Base-by-base conservation (phyloP, 2,113 vertebrate species). In the Muntiacus reevesi region DNA sequence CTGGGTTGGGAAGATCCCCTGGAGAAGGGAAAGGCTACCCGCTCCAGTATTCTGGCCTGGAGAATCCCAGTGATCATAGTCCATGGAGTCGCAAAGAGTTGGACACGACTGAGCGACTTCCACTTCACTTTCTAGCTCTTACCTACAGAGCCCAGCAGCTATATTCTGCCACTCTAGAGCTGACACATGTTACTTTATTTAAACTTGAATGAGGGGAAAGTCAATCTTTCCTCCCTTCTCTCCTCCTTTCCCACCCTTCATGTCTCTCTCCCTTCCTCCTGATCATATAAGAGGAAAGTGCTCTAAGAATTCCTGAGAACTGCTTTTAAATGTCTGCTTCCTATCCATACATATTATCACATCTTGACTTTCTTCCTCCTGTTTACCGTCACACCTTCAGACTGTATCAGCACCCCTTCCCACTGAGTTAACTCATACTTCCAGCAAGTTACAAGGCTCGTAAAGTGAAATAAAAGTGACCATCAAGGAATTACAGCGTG, bases 51-150 rank as follows among this genome's bases (percentile, higher is more conserved):
- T 64, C 62, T 64, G 33, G 62, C 30, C 60, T 64, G 62, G 30
- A 64, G 62, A 33, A 33, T 64, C 15, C 62, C 62, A 17, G 16
- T 16, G 33, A 4, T 16, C 10, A n/a, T 17, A n/a, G 33, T 21
- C 64, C 2, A 0, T 23, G 36, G 5, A 5, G 67, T 40, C 1
- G 3, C n/a, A 23, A 1, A 71, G n/a, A 40, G 67, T 71, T 21
- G 5, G 67, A 71, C n/a, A 71, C 1, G n/a, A 23, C 10, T 40
- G n/a, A 40, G n/a, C 2, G 19, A 23, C 67, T 74, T 3, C 10
- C 19, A 11, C n/a, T 40, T 74, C n/a, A 12, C 67, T 74, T 76
- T 76, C 45, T 36, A 82, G 52, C 21, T 50, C 36, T 79, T 3
- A n/a, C 15, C n/a, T 55, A 3, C 5, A 62, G 89, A 89, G 12